Percentiles rank a stretch among this genome's conserved stretches.
phyloP scores from a whole-genome alignment of 2,113 vertebrate species.

The Tinamus guttatus region DNA sequence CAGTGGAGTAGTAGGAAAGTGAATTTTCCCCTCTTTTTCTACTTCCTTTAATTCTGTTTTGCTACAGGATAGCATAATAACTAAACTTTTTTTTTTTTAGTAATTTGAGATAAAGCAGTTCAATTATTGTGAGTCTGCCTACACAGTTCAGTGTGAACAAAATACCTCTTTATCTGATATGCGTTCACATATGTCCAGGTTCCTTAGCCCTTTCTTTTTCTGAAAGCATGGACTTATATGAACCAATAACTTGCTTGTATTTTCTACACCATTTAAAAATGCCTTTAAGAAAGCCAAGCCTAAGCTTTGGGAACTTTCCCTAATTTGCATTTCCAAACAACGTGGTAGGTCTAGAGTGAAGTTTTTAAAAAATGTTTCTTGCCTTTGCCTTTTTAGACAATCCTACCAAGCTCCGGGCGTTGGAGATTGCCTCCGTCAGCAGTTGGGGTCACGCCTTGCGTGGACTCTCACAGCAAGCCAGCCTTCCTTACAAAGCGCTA shows the following conservation, averaged over 20 bases:
- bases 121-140: neutral
- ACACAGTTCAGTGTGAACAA: neutral
- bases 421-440: conserved; percentile 82
- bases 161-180: neutral
- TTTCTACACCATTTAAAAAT: neutral
- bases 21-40: neutral
- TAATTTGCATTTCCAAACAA: neutral
- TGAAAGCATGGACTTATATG: neutral
- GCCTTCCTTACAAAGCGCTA: conserved; percentile 79
- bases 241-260: neutral
- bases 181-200: neutral
- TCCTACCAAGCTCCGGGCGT: conserved; percentile 80
- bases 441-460: conserved; percentile 88
- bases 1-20: neutral
- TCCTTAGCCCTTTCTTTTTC: neutral
- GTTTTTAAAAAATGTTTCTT: neutral
- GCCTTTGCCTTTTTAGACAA: conserved; percentile 75
- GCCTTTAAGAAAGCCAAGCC: neutral
- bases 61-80: neutral
- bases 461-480: conserved; percentile 87
- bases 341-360: neutral
- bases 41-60: neutral
- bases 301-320: neutral
- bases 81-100: neutral
- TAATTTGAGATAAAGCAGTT: neutral